Conservation (phyloP, 2,113 vertebrate species). For the Bettongia penicillata region DNA sequence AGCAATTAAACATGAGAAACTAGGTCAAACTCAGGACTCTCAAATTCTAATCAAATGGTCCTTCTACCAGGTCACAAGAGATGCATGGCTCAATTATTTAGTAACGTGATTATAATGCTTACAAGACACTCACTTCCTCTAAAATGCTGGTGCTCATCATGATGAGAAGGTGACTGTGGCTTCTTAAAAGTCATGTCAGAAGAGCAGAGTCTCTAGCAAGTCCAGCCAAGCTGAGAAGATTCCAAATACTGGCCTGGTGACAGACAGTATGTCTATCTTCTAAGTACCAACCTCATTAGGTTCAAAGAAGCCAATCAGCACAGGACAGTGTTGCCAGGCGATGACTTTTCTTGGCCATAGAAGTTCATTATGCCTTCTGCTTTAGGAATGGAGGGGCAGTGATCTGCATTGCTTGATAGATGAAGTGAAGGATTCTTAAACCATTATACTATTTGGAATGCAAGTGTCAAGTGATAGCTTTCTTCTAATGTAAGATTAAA, state of each 20-base stretch:
- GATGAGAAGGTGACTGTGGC: not conserved
- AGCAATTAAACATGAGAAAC: not conserved
- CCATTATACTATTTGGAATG: not conserved
- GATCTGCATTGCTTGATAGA: not conserved
- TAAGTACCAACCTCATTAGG: not conserved
- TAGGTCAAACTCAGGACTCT: not conserved
- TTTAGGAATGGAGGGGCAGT: not conserved
- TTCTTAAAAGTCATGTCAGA: not conserved
- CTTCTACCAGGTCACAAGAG: not conserved
- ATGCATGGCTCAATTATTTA: not conserved
- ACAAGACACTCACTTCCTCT: not conserved
- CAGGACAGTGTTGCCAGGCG: not conserved
- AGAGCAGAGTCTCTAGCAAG: not conserved
- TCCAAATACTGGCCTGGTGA: not conserved
- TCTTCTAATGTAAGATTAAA: slow-evolving; percentile 29
- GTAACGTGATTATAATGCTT: not conserved
- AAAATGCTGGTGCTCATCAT: not conserved
- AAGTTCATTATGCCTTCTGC: not conserved
- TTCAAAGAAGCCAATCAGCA: not conserved
- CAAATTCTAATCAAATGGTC: not conserved
- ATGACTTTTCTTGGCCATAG: not conserved
- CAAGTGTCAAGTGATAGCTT: slow-evolving; percentile 33
- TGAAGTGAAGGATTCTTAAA: not conserved
- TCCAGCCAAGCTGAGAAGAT: not conserved
- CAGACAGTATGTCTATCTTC: not conserved